These are phyloP conservation scores for Sebastiscus tertius DNA, from an alignment of 2,797 vertebrate genomes.

Conservation along the genomic window DNA sequence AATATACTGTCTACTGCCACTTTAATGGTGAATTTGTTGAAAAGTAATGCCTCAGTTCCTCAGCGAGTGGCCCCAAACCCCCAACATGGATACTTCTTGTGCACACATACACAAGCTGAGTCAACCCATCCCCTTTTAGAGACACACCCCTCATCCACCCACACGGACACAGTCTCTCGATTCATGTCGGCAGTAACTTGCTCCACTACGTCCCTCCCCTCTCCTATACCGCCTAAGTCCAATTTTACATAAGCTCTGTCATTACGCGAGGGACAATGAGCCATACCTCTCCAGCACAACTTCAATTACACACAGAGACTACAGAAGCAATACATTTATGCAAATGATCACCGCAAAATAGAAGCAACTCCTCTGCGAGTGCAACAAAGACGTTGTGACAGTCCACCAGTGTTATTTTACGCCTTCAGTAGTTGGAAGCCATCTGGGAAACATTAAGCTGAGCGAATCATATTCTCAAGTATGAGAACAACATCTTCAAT, in stretches of 20 bases:
- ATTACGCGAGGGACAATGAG: conserved; percentile 37
- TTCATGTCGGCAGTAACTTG: conserved; percentile 46
- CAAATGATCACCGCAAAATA: conserved; percentile 19
- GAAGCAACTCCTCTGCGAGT: conserved; percentile 4
- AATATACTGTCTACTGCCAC: no score
- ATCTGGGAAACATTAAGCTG: conserved; percentile 60
- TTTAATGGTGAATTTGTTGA: background rate
- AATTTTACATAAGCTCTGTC: conserved; percentile 39
- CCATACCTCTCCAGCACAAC: background rate
- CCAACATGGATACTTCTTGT: conserved; percentile 27
- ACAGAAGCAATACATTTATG: conserved; percentile 18
- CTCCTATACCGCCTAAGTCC: conserved; percentile 8
- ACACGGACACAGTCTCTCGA: conserved; percentile 41
- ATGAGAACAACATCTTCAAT: conserved; percentile 35
- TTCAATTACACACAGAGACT: conserved; percentile 13
- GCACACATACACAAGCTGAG: conserved; percentile 4
- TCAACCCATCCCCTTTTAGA: conserved; percentile 42
- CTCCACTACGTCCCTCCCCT: conserved; percentile 13
- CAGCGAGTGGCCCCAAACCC: conserved; percentile 1
- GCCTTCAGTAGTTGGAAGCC: conserved; percentile 28
- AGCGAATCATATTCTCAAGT: conserved; percentile 46
- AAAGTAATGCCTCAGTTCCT: conserved; percentile 2
- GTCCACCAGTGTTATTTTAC: conserved; percentile 34
- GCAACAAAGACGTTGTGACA: conserved; percentile 29
- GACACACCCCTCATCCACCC: conserved; percentile 60